Percentiles rank a stretch among this genome's conserved stretches.
Conservation (phyloP, 2,797 vertebrate genomes). For the Pangasius macronema region DNA sequence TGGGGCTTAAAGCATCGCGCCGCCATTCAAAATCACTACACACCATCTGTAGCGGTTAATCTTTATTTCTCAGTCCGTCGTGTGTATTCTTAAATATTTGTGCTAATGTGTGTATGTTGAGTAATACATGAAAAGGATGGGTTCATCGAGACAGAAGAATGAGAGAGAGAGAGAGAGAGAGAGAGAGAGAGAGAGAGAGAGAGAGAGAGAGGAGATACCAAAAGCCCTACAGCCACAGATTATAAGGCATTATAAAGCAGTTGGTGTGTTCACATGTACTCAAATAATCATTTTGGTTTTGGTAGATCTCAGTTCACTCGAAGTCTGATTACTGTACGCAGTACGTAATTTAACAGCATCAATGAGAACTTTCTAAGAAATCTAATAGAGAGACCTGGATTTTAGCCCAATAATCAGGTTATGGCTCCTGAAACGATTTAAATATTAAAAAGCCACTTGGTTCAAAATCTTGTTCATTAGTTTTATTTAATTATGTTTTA, state of each 20-base stretch:
- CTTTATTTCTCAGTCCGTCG: neutral
- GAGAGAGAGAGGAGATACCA: no score
- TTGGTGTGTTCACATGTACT: neutral
- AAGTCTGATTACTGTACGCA: no score
- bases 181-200: neutral
- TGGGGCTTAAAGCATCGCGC: neutral
- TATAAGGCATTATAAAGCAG: neutral
- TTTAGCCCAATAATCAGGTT: neutral
- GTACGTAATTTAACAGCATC: neutral
- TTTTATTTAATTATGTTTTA: constrained; percentile 17
- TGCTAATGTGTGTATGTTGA: neutral
- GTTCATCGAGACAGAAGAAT: neutral
- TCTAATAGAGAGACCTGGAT: neutral
- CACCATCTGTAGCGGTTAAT: neutral
- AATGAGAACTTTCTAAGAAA: neutral
- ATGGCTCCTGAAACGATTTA: neutral
- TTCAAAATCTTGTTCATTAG: neutral
- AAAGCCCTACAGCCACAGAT: neutral
- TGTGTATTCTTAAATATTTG: neutral
- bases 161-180: neutral
- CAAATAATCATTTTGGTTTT: neutral
- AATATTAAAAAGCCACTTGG: constrained; percentile 7
- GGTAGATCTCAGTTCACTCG: no score
- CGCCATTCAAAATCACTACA: neutral
- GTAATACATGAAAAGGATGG: neutral